A percentile compares a stretch with the other conserved stretches of the same genome.
Evolutionary conservation across 2,113 vertebrate genomes (phyloP).

Genomic region (Zosterops hypoxanthus): DNA sequence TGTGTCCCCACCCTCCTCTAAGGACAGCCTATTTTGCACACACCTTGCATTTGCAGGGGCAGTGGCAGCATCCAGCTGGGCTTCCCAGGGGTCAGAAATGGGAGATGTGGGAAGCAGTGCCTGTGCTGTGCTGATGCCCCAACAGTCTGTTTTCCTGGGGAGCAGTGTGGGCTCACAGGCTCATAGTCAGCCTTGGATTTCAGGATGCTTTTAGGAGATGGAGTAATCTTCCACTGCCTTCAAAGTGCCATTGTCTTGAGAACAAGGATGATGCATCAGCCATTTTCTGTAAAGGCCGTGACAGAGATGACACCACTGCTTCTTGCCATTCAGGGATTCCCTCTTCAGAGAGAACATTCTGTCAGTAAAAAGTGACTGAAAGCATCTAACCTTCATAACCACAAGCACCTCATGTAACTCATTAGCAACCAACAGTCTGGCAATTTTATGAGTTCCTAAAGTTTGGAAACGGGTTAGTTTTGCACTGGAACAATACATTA

Average conservation of each 20-base stretch:
- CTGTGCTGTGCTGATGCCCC: background rate
- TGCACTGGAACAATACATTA: background rate
- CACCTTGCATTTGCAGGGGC: background rate
- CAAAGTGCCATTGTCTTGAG: background rate
- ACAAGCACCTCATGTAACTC: background rate
- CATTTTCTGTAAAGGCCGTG: background rate
- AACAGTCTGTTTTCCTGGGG: background rate
- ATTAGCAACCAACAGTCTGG: background rate
- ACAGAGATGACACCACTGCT: background rate
- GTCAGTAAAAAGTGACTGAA: background rate
- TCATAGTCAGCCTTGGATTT: background rate
- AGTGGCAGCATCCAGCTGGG: background rate
- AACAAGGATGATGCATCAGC: background rate
- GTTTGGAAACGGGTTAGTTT: background rate
- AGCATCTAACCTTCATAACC: background rate
- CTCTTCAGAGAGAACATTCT: background rate
- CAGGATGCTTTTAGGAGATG: background rate
- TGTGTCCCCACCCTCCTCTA: background rate
- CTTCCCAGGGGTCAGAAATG: background rate
- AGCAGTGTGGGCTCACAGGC: accelerated
- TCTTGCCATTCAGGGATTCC: background rate
- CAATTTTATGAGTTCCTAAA: background rate
- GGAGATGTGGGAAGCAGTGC: background rate
- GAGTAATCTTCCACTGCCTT: background rate
- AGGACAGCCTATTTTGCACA: background rate